Evolutionary conservation across 2,113 vertebrate genomes (phyloP).

Genomic region (Prunella himalayana): DNA sequence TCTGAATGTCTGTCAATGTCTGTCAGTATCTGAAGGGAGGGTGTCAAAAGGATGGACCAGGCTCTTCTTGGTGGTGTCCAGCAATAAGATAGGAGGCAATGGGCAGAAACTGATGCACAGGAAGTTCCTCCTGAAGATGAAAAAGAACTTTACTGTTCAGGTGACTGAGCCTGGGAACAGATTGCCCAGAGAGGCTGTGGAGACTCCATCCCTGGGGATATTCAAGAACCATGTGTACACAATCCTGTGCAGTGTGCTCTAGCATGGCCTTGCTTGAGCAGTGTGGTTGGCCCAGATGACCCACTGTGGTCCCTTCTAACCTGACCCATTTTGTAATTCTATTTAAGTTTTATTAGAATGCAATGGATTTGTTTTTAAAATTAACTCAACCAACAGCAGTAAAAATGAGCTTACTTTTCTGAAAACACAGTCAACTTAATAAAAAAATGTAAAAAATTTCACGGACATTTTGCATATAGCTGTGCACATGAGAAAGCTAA

Average conservation of each 20-base stretch:
- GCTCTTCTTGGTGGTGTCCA: neutral
- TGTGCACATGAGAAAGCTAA: neutral
- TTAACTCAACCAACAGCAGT: neutral
- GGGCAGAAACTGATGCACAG: neutral
- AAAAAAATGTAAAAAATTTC: neutral
- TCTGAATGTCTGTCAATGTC: no score
- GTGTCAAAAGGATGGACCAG: neutral
- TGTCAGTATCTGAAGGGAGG: neutral
- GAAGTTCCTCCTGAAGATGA: neutral
- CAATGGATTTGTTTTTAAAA: neutral
- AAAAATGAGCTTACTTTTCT: neutral
- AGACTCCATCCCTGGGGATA: neutral
- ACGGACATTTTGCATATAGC: neutral
- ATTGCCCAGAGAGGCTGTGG: neutral
- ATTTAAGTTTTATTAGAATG: neutral
- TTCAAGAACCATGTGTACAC: accelerated
- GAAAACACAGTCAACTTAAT: neutral
- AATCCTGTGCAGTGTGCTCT: neutral
- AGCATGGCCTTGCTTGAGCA: neutral
- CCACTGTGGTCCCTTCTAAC: neutral
- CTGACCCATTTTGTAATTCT: neutral
- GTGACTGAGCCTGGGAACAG: neutral
- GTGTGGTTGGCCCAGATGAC: neutral
- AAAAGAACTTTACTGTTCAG: neutral
- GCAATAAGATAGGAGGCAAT: neutral